Conservation (phyloP, 2,888 invertebrate species). For the Lasioglossum morio region DNA sequence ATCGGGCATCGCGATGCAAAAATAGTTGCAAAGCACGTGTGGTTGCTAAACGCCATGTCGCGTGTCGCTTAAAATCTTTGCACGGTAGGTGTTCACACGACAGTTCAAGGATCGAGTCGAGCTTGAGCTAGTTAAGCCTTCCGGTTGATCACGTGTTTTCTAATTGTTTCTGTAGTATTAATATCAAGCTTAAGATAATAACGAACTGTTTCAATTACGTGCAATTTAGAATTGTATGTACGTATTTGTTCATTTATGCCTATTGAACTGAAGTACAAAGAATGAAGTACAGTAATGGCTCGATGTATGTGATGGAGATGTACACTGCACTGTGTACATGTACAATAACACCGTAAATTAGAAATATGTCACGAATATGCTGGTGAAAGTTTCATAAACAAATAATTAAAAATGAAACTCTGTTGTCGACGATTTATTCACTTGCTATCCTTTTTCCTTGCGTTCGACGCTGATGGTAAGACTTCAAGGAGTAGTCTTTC, state of each 20-base stretch:
- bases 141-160: neutral
- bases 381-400: neutral
- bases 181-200: neutral
- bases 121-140: neutral
- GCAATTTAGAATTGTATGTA: neutral
- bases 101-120: neutral
- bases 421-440: neutral
- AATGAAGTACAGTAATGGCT: too few relatives aligned
- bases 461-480: neutral
- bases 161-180: neutral
- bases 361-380: too few relatives aligned
- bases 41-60: neutral
- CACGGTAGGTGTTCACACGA: neutral
- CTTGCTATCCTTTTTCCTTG: neutral
- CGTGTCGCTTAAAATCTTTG: slow-evolving; percentile 2
- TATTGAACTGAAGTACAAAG: neutral
- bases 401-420: neutral
- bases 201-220: neutral
- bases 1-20: neutral
- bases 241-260: neutral
- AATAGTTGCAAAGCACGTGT: neutral
- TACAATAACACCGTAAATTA: too few relatives aligned
- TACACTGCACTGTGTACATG: too few relatives aligned
- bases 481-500: neutral
- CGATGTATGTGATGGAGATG: neutral